Conservation (phyloP, 2,113 vertebrate genomes). For the Rhinolophus sinicus region DNA sequence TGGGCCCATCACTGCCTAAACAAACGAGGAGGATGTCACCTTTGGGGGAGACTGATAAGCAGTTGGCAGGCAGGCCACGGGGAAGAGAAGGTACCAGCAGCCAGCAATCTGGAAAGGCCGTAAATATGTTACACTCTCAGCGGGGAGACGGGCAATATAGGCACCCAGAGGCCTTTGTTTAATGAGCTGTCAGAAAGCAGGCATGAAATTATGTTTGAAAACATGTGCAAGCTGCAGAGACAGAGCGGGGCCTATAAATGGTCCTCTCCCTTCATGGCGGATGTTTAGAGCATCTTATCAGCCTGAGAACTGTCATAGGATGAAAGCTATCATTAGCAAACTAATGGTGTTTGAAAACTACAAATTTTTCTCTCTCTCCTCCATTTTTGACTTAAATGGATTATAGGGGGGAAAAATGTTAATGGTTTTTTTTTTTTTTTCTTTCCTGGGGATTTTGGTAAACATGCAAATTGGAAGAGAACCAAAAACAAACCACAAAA, state of each 20-base stretch:
- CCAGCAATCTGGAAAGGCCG: constrained; percentile 88
- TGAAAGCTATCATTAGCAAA: constrained; percentile 87
- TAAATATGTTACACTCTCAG: constrained; percentile 90
- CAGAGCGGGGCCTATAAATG: constrained; percentile 82
- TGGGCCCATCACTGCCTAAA: constrained; percentile 86
- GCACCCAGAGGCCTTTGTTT: constrained; percentile 91
- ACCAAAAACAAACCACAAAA: constrained; percentile 61
- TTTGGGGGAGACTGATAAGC: constrained; percentile 88
- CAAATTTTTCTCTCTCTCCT: constrained; percentile 83
- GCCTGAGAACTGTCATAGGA: constrained; percentile 85
- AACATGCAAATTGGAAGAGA: constrained; percentile 74
- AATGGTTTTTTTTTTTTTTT: constrained; percentile 51
- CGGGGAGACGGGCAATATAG: constrained; percentile 88
- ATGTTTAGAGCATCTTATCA: constrained; percentile 86
- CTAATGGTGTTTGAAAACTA: constrained; percentile 88
- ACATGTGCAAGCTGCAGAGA: constrained; percentile 88
- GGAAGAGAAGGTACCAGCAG: constrained; percentile 87
- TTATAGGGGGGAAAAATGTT: constrained; percentile 75
- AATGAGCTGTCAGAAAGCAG: constrained; percentile 92
- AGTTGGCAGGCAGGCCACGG: constrained; percentile 89
- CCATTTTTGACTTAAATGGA: constrained; percentile 84
- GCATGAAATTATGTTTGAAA: constrained; percentile 90
- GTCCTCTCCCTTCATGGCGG: constrained; percentile 80
- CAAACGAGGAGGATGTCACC: constrained; percentile 89
- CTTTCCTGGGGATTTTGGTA: constrained; percentile 76